Conservation (phyloP, 2,888 invertebrate species). For the Erebia epiphron region DNA sequence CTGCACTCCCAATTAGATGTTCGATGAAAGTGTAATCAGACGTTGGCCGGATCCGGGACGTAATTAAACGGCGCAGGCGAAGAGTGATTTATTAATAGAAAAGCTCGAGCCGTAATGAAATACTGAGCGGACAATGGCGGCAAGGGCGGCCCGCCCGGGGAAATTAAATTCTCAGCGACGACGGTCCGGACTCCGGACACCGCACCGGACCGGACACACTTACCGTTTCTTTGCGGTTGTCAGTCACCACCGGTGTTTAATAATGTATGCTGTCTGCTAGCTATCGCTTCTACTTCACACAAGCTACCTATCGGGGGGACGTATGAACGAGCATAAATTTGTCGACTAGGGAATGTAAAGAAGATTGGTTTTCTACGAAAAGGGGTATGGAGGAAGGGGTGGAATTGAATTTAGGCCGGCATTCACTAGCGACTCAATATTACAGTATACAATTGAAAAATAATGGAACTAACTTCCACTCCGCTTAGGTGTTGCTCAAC, state of each 20-base stretch:
- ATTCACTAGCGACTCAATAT: constrained; percentile 58
- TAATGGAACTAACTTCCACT: constrained; percentile 18
- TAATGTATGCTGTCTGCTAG: constrained; percentile 58
- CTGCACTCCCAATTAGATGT: constrained; percentile 82
- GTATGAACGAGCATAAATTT: constrained; percentile 79
- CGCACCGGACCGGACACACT: constrained; percentile 47
- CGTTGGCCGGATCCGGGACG: constrained; percentile 78
- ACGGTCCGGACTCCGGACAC: constrained; percentile 57
- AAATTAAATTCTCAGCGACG: constrained; percentile 79
- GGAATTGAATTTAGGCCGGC: constrained; percentile 79
- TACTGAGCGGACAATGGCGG: constrained; percentile 81
- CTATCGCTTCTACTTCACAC: constrained; percentile 45
- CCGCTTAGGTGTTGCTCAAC: background rate
- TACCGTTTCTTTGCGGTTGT: constrained; percentile 68
- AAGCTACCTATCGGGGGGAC: constrained; percentile 64
- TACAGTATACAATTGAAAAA: constrained; percentile 20
- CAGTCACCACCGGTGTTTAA: constrained; percentile 60
- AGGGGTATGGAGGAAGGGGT: constrained; percentile 71
- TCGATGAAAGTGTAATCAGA: constrained; percentile 83
- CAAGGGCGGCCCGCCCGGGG: constrained; percentile 72
- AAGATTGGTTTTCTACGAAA: constrained; percentile 78
- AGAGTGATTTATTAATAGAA: constrained; percentile 84
- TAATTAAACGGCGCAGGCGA: constrained; percentile 82
- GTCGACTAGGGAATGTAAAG: constrained; percentile 80
- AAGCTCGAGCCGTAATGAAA: constrained; percentile 82